phyloP scores from a whole-genome alignment of 37 sponge, comb jelly and placozoan species.

The Mnemiopsis leidyi region DNA sequence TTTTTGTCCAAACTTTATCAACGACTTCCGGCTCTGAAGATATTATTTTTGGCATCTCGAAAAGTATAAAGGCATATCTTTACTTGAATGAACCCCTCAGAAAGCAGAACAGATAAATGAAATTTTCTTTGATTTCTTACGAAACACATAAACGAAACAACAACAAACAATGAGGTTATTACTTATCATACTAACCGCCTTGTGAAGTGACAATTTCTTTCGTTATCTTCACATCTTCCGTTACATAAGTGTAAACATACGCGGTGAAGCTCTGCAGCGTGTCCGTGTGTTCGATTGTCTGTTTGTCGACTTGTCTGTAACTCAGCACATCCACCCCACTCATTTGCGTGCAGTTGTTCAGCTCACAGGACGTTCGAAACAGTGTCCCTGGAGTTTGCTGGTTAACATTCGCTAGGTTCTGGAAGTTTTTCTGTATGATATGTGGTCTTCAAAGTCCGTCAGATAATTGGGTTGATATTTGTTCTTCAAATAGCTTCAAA shows the following conservation, averaged over 20 bases:
- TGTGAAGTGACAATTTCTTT: not conserved
- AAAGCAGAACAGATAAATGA: too few species aligned
- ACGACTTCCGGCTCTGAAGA: not conserved
- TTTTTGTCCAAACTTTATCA: not conserved
- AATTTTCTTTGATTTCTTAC: too few species aligned
- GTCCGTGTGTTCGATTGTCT: not conserved
- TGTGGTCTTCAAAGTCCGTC: too few species aligned
- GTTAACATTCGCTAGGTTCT: too few species aligned
- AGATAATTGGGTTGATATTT: too few species aligned
- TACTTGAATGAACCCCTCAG: too few species aligned
- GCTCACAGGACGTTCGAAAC: not conserved
- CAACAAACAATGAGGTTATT: not conserved
- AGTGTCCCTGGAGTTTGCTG: not conserved
- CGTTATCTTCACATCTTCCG: not conserved
- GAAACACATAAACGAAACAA: too few species aligned
- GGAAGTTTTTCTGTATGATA: too few species aligned
- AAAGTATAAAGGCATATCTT: too few species aligned
- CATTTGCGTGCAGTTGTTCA: conserved; percentile 1
- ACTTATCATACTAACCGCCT: too few species aligned
- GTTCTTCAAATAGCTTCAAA: too few species aligned
- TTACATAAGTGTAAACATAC: not conserved
- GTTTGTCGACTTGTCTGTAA: not conserved
- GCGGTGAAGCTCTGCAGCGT: not conserved
- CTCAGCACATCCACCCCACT: not conserved
- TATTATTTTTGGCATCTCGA: too few species aligned